Percentiles rank a stretch among this genome's conserved stretches.
phyloP scores from a whole-genome alignment of 2,888 invertebrate genomes.

The Dasysyrphus albostriatus region DNA sequence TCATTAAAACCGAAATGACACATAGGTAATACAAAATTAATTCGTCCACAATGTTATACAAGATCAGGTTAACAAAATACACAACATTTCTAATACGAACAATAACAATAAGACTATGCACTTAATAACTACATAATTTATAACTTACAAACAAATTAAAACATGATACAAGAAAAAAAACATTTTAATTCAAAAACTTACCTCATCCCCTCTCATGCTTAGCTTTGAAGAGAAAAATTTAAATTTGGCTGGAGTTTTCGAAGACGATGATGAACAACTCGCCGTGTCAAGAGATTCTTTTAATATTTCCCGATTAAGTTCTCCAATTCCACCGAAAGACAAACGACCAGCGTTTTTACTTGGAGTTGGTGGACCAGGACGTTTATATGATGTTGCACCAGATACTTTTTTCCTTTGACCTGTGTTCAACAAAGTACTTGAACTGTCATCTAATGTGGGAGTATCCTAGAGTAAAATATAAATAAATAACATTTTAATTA shows the following conservation, averaged over 20 bases:
- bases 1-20: not conserved
- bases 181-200: constrained; percentile 76
- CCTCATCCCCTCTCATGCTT: constrained; percentile 83
- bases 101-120: not conserved
- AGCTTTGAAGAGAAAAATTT: constrained; percentile 86
- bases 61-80: constrained; percentile 18
- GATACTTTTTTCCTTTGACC: constrained; percentile 84
- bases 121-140: constrained; percentile 5
- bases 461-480: constrained; percentile 78
- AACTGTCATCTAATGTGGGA: constrained; percentile 81
- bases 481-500: constrained; percentile 15
- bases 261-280: constrained; percentile 82
- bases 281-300: constrained; percentile 84
- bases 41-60: constrained; percentile 37
- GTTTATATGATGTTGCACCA: constrained; percentile 90
- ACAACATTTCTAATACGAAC: not conserved
- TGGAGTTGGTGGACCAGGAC: constrained; percentile 94
- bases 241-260: constrained; percentile 88
- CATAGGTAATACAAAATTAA: not conserved
- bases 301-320: constrained; percentile 85
- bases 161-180: not conserved
- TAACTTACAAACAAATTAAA: not conserved
- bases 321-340: constrained; percentile 85
- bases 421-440: constrained; percentile 83
- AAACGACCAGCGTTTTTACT: constrained; percentile 91